Conservation (phyloP, 1,140 invertebrate species). For the Neuroterus valhalla region DNA sequence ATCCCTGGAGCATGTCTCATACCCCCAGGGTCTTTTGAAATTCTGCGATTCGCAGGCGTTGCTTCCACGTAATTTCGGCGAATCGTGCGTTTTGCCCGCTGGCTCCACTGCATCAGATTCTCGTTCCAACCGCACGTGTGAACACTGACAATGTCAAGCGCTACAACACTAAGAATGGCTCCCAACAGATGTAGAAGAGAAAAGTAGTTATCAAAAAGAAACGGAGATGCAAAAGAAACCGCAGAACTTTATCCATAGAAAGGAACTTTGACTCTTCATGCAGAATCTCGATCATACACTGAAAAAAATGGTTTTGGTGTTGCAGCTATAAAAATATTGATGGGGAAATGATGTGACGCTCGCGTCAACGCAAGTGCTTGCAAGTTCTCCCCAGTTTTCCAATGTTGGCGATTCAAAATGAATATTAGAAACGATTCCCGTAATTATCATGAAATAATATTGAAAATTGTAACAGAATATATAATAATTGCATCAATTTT, state of each 20-base stretch:
- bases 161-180: not conserved
- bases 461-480: too few species aligned
- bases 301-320: too few species aligned
- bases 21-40: constrained; percentile 47
- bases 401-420: too few species aligned
- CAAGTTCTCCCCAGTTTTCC: too few species aligned
- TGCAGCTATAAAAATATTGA: too few species aligned
- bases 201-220: not conserved
- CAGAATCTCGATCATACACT: too few species aligned
- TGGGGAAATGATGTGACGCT: too few species aligned
- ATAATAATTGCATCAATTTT: too few species aligned
- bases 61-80: constrained; percentile 14
- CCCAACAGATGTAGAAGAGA: not conserved
- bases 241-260: constrained; percentile 1
- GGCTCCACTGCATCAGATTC: not conserved
- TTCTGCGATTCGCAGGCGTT: constrained; percentile 34
- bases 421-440: too few species aligned
- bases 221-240: not conserved
- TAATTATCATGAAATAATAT: too few species aligned
- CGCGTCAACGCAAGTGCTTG: too few species aligned
- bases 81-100: constrained; percentile 3
- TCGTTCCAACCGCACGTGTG: not conserved
- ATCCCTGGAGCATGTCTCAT: constrained; percentile 42
- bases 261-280: not conserved
- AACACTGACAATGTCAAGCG: constrained; percentile 1